Evolutionary conservation across 2,113 vertebrate genomes (phyloP), one percentile per base, ranked within the genome.

Genomic region (Etheostoma spectabile): DNA sequence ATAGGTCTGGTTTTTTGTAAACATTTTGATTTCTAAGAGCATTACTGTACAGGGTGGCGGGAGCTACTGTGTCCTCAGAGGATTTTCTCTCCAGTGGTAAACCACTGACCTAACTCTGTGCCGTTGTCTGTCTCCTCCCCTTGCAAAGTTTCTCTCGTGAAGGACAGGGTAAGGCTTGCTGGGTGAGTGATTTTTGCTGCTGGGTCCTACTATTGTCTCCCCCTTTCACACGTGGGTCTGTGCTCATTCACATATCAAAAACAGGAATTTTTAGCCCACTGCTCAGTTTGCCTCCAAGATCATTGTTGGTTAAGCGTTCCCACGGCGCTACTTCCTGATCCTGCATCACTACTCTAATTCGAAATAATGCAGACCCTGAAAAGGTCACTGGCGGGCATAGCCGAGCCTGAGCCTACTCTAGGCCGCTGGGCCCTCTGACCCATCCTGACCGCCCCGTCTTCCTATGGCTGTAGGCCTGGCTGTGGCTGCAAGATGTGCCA

Each of bases 101-200:
- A 77, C 66, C 63, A n/a, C 68, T 89, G 84, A 93, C n/a, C 93
- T 95, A 95, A 95, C 91, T 86, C 75, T 95, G 79, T 91, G 68
- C 86, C 90, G 89, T 90, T 95, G 88, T 94, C 85, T 95, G 92
- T 95, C 86, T 94, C 89, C 90, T 94, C 82, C 92, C 80, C 82
- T 83, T 94, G 88, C 93, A 87, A 95, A 95, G 95, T 95, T 94
- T 95, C 89, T 94, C 94, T 95, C 94, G 94, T 92, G 91, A 95
- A 95, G 91, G 94, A 95, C 90, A 95, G 95, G 95, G 95, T 95
- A 96, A 95, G 95, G 84, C 81, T 80, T 90, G 75, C 78, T 94
- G 86, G 89, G 88, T 89, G 81, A 90, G 89, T 88, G 84, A 70
- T 91, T 85, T 42, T 91, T 90, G 84, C 79, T 95, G 95, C 95